These are phyloP conservation scores for Elegia similella DNA, from an alignment of 2,888 invertebrate species.

Conservation along the genomic window DNA sequence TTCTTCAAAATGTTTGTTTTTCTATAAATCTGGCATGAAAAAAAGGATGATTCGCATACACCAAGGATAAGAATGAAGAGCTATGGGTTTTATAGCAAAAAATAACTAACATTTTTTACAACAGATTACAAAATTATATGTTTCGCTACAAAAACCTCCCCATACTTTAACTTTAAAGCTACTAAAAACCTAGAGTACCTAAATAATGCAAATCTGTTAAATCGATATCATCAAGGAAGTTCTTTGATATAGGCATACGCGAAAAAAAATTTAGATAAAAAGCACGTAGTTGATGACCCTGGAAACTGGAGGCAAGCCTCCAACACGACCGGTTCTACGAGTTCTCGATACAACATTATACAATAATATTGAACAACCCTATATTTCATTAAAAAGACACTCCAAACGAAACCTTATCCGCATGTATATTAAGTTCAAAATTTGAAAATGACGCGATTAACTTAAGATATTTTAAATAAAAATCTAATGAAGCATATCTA, in stretches of 20 bases:
- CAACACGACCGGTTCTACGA: constrained; percentile 57
- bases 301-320: constrained; percentile 58
- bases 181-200: neutral
- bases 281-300: constrained; percentile 50
- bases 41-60: no score
- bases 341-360: constrained; percentile 36
- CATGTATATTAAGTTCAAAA: neutral
- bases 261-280: constrained; percentile 17
- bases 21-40: no score
- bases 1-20: no score
- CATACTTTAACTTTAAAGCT: no score
- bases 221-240: constrained; percentile 22
- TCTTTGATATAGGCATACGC: constrained; percentile 18
- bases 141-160: neutral
- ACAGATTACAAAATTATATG: neutral
- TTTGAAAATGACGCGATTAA: constrained; percentile 15
- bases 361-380: constrained; percentile 19
- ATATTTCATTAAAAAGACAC: constrained; percentile 11
- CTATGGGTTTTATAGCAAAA: no score
- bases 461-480: constrained; percentile 27
- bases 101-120: neutral
- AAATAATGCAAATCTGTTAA: constrained; percentile 14
- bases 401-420: constrained; percentile 28
- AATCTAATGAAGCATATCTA: constrained; percentile 16
- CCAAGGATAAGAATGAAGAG: no score